Evolutionary conservation across 2,888 invertebrate genomes (phyloP), one percentile per base, ranked within the genome.

Genomic region (Cheilosia pagana): DNA sequence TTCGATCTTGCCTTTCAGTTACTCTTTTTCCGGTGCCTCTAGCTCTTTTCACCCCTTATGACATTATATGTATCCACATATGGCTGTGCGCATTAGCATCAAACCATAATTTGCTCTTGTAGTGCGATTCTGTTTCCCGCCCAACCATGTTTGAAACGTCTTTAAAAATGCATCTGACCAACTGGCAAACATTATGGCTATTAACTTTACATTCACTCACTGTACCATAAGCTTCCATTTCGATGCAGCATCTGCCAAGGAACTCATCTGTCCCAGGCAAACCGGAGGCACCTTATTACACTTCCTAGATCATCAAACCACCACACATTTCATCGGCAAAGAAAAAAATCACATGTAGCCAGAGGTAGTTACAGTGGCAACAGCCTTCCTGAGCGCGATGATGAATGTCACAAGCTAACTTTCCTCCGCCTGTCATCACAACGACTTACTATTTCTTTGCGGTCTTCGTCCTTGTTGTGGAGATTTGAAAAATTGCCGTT

Each of bases 291-390:
- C 70, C 79, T 70, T 68, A 83, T 74, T 70, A 71, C 50, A 31
- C 76, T 76, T 71, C 67, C 25, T 52, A 63, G 62, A 52, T 67
- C 67, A 78, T 78, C 82, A 78, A 78, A 83, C 74, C 78, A 72
- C 53, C 78, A 72, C 53, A 72, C 78, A 83, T 78, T 78, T 83
- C 63, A 79, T 79, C 62, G 72, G 52, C 19, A 5, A 35, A 35
- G 25, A 39, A 50, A 23, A 68, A 19, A 7, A 23, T 41, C 74
- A 41, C 39, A 60, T 60, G 25, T 50, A 68, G 25, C 35, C 50
- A 41, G 12, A 62, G 55, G 45, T 31, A 23, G 28, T 25, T n/a
- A 12, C 53, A 55, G 12, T 23, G 63, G 59, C 72, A 52, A 19
- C 72, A 35, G 65, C 53, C 77, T 63, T 23, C 53, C 67, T 62